phyloP scores from a whole-genome alignment of 2,113 vertebrate genomes.

The Meriones unguiculatus region DNA sequence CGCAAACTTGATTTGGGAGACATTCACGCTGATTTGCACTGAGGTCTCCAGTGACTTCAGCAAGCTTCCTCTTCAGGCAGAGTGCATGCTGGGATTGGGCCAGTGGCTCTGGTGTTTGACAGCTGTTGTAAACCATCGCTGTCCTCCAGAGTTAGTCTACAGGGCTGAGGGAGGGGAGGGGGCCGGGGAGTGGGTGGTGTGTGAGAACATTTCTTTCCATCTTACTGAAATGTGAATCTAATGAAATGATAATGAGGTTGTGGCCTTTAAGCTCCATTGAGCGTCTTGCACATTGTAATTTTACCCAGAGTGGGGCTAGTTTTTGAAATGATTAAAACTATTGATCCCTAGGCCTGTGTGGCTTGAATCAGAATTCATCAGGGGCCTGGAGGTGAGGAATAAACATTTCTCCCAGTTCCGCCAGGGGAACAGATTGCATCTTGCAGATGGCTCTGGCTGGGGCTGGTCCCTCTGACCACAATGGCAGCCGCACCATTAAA shows the following conservation, averaged over 20 bases:
- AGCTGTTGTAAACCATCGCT: constrained; percentile 79
- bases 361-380: constrained; percentile 78
- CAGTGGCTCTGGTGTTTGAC: constrained; percentile 55
- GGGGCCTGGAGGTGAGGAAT: constrained; percentile 71
- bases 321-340: constrained; percentile 83
- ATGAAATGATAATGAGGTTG: constrained; percentile 83
- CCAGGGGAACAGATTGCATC: constrained; percentile 42
- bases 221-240: constrained; percentile 81
- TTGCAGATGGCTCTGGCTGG: background rate
- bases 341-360: constrained; percentile 75
- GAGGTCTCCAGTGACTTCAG: constrained; percentile 67
- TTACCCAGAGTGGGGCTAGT: constrained; percentile 77
- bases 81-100: constrained; percentile 72
- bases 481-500: background rate
- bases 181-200: background rate
- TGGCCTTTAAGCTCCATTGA: constrained; percentile 79
- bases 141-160: constrained; percentile 56
- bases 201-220: constrained; percentile 73
- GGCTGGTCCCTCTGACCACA: background rate
- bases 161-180: background rate
- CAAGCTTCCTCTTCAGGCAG: constrained; percentile 40
- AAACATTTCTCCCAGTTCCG: constrained; percentile 48
- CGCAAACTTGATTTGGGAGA: constrained; percentile 70
- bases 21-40: constrained; percentile 70
- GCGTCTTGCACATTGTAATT: constrained; percentile 73